Base-by-base conservation (phyloP, 2,888 invertebrate species). In the Fragum sueziense region DNA sequence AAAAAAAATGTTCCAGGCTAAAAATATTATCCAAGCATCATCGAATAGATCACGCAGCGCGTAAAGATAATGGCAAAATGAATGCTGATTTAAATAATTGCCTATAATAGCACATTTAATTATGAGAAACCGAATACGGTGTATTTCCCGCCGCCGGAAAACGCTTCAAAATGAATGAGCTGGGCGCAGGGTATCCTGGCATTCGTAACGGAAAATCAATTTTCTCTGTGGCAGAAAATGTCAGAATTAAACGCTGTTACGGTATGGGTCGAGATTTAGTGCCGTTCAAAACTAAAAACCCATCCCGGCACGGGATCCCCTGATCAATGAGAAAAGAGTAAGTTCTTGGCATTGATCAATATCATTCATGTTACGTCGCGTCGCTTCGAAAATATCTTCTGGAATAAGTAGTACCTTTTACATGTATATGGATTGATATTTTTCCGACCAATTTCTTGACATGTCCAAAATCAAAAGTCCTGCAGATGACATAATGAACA, bases 141-240 rank as follows among this genome's bases (percentile, higher is more conserved):
- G 79, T 70, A 76, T 80, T 82, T 82, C 82, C 82, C 79, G 70
- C 51, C 65, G 77, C 79, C 82, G 82, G 82, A 82, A 79, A 74
- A 59, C 29, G 69, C 70, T 29, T 70, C 72, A 72, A 75, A 79
- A 82, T 79, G 79, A 82, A 82, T 80, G 79, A 73, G 75, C 14
- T 37, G 70, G 72, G 69, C 78, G 73, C 82, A 82, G 74, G 78
- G 82, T 70, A 76, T 74, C 67, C 33, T 70, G 82, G 75, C 82
- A 80, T 82, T 82, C 77, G 77, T 80, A 77, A 72, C 69, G 62
- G 71, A 77, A 82, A 82, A 82, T 82, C 82, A 82, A 82, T 82
- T 77, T 75, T 34, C 59, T 62, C 47, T 69, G 59, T 82, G 72
- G 72, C 79, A 76, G 61, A 72, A 78, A 82, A 82, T 82, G 82